These are phyloP conservation scores for Marcusenius ussheri DNA, from an alignment of 2,113 vertebrate species.

Conservation along the genomic window DNA sequence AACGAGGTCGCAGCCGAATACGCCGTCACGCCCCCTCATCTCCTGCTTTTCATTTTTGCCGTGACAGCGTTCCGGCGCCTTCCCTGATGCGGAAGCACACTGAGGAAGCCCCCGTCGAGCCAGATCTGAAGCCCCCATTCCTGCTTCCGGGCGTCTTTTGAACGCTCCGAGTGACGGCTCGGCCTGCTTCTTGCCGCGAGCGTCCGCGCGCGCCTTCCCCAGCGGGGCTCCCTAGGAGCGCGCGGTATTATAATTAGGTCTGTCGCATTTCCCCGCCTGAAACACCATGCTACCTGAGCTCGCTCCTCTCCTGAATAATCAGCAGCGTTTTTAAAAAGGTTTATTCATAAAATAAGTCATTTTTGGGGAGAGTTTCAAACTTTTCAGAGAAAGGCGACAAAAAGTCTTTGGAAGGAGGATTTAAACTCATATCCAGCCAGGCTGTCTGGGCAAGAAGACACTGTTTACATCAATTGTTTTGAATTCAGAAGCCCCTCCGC, in stretches of 20 bases:
- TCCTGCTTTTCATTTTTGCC: neutral
- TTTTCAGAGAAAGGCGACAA: neutral
- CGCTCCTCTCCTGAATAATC: neutral
- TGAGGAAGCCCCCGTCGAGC: neutral
- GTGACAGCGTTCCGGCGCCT: neutral
- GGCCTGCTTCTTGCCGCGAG: slow-evolving; percentile 14
- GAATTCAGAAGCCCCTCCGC: neutral
- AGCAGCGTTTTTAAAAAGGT: neutral
- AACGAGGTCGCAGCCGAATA: neutral
- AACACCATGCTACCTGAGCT: neutral
- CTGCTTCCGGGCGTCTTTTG: neutral
- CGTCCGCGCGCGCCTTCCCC: neutral
- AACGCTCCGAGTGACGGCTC: neutral
- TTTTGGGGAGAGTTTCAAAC: neutral
- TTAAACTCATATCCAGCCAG: neutral
- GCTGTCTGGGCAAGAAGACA: neutral
- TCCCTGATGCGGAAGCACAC: neutral
- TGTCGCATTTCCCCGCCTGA: slow-evolving; percentile 17
- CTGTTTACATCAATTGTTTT: neutral
- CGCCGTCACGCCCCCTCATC: neutral
- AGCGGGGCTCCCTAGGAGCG: neutral
- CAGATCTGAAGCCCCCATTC: neutral
- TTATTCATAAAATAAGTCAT: slow-evolving; percentile 1
- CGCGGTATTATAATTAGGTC: slow-evolving; percentile 23
- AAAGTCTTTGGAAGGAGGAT: neutral